Base-by-base conservation (phyloP, 2,888 invertebrate species). In the Monoplex corrugatus region DNA sequence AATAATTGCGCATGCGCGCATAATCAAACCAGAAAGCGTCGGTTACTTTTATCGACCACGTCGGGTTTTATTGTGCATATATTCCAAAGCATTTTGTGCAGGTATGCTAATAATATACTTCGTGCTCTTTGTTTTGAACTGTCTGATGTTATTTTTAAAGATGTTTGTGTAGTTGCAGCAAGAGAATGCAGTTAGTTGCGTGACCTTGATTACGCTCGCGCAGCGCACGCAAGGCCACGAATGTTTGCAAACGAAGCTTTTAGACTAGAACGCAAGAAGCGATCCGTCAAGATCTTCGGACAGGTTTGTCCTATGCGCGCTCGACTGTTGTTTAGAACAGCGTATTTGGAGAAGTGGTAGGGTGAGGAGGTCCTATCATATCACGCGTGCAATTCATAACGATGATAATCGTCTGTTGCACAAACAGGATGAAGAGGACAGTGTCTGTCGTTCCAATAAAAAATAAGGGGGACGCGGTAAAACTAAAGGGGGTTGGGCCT, bases 181-280 rank as follows among this genome's bases (percentile, higher is more conserved):
- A 28, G 10, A 32, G 32, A 83, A 45, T n/a, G 10, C 45, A 6
- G 50, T 16, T 23, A 45, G 50, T 57, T 84, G 50, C 23, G 32
- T 57, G 84, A 84, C 84, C 84, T 84, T 84, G 84, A 84, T 84
- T 84, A 57, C 23, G 84, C 23, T 84, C n/a, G 35, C 84, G 16
- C 45, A 50, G 23, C 13, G 82, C 83, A 57, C 23, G 38, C 84
- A 84, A 84, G 84, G 84, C 84, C 84, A 32, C 84, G 45, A 35
- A 45, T 84, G 57, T 84, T 84, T 84, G 84, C 84, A 84, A 84
- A 84, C 84, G 84, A 32, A 84, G 84, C 78, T 43, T 43, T 80
- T 43, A 40, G 78, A 32, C 72, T 72, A n/a, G n/a, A n/a, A n/a
- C n/a, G n/a, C n/a, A n/a, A n/a, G n/a, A n/a, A n/a, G n/a, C n/a